Percentiles rank a stretch among this genome's conserved stretches.
Evolutionary conservation across 2,113 vertebrate species (phyloP).

Genomic region (Anoura caudifer): DNA sequence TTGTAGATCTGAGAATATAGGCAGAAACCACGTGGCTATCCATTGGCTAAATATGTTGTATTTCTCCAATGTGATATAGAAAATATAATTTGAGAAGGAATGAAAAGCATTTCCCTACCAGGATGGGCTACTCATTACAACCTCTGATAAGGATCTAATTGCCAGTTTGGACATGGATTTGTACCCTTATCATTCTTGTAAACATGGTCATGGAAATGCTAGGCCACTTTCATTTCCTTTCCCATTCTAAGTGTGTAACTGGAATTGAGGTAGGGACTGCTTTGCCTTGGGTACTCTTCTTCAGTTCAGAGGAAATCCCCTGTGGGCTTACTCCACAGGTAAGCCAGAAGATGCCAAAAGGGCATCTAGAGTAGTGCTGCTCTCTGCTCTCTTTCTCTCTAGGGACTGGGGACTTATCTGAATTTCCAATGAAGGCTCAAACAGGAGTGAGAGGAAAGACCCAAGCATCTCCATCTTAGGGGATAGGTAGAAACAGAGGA

Average conservation of each 20-base stretch:
- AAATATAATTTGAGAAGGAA: not conserved
- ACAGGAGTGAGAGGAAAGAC: not conserved
- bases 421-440: not conserved
- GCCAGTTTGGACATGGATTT: not conserved
- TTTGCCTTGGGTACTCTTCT: not conserved
- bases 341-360: not conserved
- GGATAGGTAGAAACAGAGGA: not conserved
- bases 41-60: not conserved
- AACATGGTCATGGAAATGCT: not conserved
- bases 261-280: not conserved
- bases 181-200: not conserved
- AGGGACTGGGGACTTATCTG: not conserved
- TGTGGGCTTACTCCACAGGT: not conserved
- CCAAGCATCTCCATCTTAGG: not conserved
- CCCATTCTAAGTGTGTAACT: not conserved
- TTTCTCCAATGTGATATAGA: not conserved
- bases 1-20: not conserved
- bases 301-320: not conserved
- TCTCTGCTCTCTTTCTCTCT: not conserved
- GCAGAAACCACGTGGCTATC: not conserved
- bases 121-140: not conserved
- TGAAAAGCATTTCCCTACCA: not conserved
- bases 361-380: not conserved
- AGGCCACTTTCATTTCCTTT: not conserved
- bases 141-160: not conserved